Evolutionary conservation across 2,888 invertebrate species (phyloP), one percentile per base, ranked within the genome.

Genomic region (Acleris holmiana): DNA sequence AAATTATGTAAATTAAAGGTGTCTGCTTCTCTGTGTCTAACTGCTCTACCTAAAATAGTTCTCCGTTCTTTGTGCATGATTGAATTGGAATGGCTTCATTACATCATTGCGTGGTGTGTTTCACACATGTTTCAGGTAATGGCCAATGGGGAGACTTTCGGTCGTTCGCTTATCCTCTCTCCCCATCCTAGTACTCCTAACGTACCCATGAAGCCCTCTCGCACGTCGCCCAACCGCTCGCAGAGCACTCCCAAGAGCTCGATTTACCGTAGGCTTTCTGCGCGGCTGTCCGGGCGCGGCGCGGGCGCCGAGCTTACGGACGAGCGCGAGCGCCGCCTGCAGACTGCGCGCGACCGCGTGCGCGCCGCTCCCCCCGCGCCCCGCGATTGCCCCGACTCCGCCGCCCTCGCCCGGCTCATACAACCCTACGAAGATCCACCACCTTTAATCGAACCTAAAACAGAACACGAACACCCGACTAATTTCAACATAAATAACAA

Each of bases 41-140:
- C 84, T 79, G 79, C 79, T 84, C 74, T 82, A 76, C 82, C 77
- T 80, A 81, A 81, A 77, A 73, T 79, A 76, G 76, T 75, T 75
- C 76, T 80, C 56, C 66, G 79, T 84, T 83, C 82, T 85, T 88
- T 80, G 80, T 90, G 91, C 91, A 91, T 91, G 91, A 89, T 83
- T 87, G 88, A 90, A 89, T 82, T 83, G 91, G 92, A 91, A 92
- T 91, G 92, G 91, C 91, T 91, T 91, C 91, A 91, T 87, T 91
- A 91, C 91, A 92, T 92, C 91, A 92, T 91, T 91, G 91, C 91
- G 91, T 92, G 91, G 92, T 91, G 91, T 91, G 91, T 91, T 90
- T 93, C 93, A 91, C 93, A 87, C 94, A 93, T 93, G 93, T 94
- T 94, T 93, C 94, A 95, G 94, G 94, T 95, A 85, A 93, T 94